Percentiles rank a stretch among this genome's conserved stretches.
Conservation (phyloP, 2,888 invertebrate species). For the Drosophila diplacantha region DNA sequence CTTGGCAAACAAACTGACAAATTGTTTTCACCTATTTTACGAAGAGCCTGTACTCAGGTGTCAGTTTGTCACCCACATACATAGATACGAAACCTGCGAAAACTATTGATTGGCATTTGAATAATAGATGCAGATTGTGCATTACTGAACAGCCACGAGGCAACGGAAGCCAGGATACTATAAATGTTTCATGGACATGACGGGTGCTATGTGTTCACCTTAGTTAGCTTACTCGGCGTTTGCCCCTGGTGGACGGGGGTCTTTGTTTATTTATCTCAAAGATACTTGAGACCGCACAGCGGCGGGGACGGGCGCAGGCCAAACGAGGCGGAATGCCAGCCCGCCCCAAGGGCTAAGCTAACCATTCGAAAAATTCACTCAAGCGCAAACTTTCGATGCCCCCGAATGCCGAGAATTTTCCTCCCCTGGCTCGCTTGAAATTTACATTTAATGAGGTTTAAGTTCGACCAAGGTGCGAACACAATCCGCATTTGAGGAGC, state of each 20-base stretch:
- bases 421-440: conserved; percentile 42
- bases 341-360: conserved; percentile 28
- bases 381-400: conserved; percentile 61
- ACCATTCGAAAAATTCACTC: conserved; percentile 61
- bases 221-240: not conserved
- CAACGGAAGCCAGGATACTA: conserved; percentile 1
- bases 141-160: conserved; percentile 2
- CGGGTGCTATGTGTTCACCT: conserved; percentile 7
- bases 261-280: conserved; percentile 58
- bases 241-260: conserved; percentile 24
- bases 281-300: conserved; percentile 25
- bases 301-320: not conserved
- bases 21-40: conserved; percentile 54
- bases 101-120: conserved; percentile 63
- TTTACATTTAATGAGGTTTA: conserved; percentile 69
- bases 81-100: conserved; percentile 40
- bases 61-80: conserved; percentile 5
- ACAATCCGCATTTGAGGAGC: conserved; percentile 35
- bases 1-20: conserved; percentile 44
- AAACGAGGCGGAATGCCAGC: not conserved
- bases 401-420: conserved; percentile 28
- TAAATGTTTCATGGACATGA: conserved; percentile 25
- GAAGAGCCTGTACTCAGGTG: not conserved
- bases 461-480: conserved; percentile 56
- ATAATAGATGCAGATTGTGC: conserved; percentile 54